These are phyloP conservation scores for Falcunculus frontatus DNA, from an alignment of 2,113 vertebrate genomes.

Conservation along the genomic window DNA sequence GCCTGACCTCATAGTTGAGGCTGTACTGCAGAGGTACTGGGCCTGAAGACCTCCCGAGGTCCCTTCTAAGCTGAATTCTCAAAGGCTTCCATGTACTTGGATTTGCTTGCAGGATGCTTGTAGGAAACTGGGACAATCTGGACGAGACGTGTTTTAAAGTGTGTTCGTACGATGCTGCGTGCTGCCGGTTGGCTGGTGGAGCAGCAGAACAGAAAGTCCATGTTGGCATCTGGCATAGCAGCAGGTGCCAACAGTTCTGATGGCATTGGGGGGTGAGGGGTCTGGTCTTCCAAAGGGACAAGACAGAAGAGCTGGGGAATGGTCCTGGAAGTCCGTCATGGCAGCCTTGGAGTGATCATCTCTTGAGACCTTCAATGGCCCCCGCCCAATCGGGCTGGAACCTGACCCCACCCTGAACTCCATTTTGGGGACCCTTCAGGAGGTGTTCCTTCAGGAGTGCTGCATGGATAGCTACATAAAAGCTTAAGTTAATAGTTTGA, in stretches of 20 bases:
- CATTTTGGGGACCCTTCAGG: neutral
- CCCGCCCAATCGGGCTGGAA: accelerated
- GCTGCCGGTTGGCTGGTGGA: neutral
- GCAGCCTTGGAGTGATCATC: neutral
- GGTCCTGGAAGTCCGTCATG: neutral
- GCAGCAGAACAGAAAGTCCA: neutral
- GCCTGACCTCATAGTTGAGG: neutral
- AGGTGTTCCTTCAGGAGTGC: neutral
- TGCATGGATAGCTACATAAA: neutral
- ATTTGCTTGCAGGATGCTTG: neutral
- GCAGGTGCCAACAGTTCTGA: neutral
- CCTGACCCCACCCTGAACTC: neutral
- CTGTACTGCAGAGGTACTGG: neutral
- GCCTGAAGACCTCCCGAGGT: neutral
- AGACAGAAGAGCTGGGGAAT: neutral
- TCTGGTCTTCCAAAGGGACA: neutral
- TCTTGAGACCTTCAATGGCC: neutral
- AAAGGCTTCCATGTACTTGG: neutral
- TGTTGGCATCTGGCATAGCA: neutral
- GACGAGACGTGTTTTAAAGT: accelerated
- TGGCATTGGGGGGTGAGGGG: accelerated
- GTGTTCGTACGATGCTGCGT: accelerated
- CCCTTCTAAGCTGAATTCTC: neutral
- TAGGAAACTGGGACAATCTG: neutral
- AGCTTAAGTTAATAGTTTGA: neutral